phyloP scores from a whole-genome alignment of 2,797 vertebrate species.

The Sylvia borin region DNA sequence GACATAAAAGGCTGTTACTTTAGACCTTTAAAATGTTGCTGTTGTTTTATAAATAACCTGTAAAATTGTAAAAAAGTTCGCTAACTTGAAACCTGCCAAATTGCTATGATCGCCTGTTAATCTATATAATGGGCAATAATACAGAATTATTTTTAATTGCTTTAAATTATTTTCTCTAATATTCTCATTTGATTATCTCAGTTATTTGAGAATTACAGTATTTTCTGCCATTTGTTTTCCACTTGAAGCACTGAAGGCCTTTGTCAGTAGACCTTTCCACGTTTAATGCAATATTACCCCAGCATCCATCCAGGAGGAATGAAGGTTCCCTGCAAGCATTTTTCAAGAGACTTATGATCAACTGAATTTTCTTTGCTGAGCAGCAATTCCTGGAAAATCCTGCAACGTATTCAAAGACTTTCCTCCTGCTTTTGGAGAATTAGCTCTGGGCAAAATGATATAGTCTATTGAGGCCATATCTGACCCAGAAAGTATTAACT shows the following conservation, averaged over 20 bases:
- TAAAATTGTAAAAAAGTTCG: neutral
- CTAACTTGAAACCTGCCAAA: neutral
- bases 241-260: neutral
- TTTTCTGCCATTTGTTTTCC: constrained; percentile 4
- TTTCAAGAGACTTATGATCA: neutral
- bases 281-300: neutral
- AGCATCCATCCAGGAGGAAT: neutral
- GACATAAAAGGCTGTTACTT: neutral
- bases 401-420: constrained; percentile 26
- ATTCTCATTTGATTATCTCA: neutral
- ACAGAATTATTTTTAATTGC: neutral
- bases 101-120: neutral
- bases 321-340: constrained; percentile 9
- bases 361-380: constrained; percentile 52
- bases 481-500: constrained; percentile 66
- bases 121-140: neutral
- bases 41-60: neutral
- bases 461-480: constrained; percentile 20
- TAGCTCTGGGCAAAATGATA: constrained; percentile 48
- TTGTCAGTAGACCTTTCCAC: neutral
- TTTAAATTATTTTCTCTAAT: neutral
- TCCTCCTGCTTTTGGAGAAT: constrained; percentile 54
- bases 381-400: constrained; percentile 65
- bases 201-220: neutral
- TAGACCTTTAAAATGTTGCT: neutral